Percentiles rank a stretch among this genome's conserved stretches.
phyloP scores from a whole-genome alignment of 2,113 vertebrate genomes.

The Anhinga rufa region DNA sequence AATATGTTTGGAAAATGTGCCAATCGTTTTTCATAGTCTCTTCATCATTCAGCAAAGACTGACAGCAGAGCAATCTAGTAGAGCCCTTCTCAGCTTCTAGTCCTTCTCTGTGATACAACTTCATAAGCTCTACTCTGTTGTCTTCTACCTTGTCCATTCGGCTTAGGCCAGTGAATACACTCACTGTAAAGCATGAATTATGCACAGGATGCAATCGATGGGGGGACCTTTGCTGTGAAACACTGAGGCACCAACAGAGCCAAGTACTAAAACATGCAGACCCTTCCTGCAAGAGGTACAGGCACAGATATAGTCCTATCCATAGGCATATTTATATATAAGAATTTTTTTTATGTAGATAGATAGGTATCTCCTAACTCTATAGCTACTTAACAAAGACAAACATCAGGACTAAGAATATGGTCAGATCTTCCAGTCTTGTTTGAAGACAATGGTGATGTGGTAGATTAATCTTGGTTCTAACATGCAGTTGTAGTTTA shows the following conservation, averaged over 20 bases:
- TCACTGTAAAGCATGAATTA: neutral
- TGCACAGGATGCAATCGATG: rapidly evolving
- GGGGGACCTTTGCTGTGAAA: neutral
- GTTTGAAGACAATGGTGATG: neutral
- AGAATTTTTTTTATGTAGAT: neutral
- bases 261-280: neutral
- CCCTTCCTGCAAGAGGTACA: neutral
- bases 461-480: neutral
- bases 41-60: neutral
- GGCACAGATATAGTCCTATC: neutral
- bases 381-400: neutral
- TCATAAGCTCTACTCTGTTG: neutral
- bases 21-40: neutral
- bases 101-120: neutral
- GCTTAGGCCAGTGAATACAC: neutral
- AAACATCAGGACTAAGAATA: neutral
- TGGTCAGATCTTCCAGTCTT: neutral
- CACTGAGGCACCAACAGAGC: neutral
- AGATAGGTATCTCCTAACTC: neutral
- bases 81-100: neutral
- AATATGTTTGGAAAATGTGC: neutral
- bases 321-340: neutral
- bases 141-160: neutral
- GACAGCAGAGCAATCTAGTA: neutral
- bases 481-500: neutral